phyloP scores from a whole-genome alignment of 2,888 invertebrate species.

The Ligdia adustata region DNA sequence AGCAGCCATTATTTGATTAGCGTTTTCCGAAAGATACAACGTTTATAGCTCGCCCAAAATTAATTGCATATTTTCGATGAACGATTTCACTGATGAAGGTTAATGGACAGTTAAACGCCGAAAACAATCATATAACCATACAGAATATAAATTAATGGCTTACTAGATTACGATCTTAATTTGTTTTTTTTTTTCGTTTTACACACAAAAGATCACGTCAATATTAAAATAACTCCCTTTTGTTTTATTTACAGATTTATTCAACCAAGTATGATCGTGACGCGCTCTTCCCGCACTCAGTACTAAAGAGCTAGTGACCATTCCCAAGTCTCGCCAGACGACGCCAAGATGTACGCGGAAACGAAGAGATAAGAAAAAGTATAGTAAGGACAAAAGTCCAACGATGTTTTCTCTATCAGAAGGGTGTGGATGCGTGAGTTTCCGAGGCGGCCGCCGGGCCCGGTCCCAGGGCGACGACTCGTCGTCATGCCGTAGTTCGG shows the following conservation, averaged over 20 bases:
- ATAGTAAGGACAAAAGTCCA: slow-evolving; percentile 73
- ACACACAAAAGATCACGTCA: no score
- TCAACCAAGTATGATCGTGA: slow-evolving; percentile 44
- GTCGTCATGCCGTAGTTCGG: slow-evolving; percentile 77
- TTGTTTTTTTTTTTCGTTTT: slow-evolving; percentile 24
- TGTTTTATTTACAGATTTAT: slow-evolving; percentile 31
- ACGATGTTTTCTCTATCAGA: slow-evolving; percentile 78
- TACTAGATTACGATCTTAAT: slow-evolving; percentile 2
- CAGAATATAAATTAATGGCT: background rate
- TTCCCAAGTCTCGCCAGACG: slow-evolving; percentile 73
- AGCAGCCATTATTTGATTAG: slow-evolving; percentile 52
- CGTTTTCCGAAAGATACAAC: slow-evolving; percentile 32
- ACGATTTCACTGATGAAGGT: slow-evolving; percentile 28
- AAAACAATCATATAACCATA: slow-evolving; percentile 10
- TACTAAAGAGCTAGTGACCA: slow-evolving; percentile 39
- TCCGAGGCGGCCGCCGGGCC: slow-evolving; percentile 66
- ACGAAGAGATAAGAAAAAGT: slow-evolving; percentile 78
- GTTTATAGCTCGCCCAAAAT: slow-evolving; percentile 30
- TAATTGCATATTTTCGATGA: slow-evolving; percentile 34
- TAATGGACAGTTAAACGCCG: slow-evolving; percentile 28
- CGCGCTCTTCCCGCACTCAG: slow-evolving; percentile 11
- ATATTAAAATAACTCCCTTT: background rate
- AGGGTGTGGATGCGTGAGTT: slow-evolving; percentile 78
- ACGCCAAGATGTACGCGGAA: slow-evolving; percentile 75
- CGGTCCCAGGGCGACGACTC: slow-evolving; percentile 73